phyloP scores from a whole-genome alignment of 2,888 invertebrate species.

The Lepidonotus clava region DNA sequence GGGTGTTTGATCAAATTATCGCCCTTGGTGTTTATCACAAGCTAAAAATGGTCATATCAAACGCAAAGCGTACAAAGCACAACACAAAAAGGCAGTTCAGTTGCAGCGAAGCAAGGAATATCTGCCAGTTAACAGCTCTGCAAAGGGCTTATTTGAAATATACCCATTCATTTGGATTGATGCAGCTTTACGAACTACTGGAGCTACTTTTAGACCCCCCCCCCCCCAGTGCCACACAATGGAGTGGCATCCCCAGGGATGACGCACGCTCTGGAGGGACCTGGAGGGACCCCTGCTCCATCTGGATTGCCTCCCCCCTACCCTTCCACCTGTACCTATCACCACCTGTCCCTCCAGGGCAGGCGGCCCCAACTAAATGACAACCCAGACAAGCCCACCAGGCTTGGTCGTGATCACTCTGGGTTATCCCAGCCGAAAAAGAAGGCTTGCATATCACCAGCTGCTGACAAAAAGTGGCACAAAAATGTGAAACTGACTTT shows the following conservation, averaged over 20 bases:
- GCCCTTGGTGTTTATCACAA: too few species aligned
- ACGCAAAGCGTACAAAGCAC: too few species aligned
- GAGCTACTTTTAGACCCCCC: too few species aligned
- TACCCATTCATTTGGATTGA: too few species aligned
- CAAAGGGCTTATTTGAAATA: too few species aligned
- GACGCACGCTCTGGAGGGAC: neutral
- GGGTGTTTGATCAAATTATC: too few species aligned
- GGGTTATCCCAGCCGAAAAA: neutral
- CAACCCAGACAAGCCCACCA: neutral
- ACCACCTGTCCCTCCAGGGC: conserved; percentile 33
- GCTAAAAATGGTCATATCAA: too few species aligned
- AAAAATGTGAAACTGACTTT: neutral
- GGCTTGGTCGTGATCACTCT: neutral
- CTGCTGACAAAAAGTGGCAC: neutral
- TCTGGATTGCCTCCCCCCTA: neutral
- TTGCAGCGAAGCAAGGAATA: too few species aligned
- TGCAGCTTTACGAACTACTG: too few species aligned
- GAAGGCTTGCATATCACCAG: neutral
- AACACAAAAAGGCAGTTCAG: too few species aligned
- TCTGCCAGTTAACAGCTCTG: too few species aligned
- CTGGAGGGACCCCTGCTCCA: neutral
- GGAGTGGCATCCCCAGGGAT: neutral
- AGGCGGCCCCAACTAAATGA: conserved; percentile 13
- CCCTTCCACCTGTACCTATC: conserved; percentile 21
- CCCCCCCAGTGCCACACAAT: neutral